Evolutionary conservation across 2,888 invertebrate species (phyloP), one percentile per base, ranked within the genome.

Genomic region (Gymnocheta viridis): DNA sequence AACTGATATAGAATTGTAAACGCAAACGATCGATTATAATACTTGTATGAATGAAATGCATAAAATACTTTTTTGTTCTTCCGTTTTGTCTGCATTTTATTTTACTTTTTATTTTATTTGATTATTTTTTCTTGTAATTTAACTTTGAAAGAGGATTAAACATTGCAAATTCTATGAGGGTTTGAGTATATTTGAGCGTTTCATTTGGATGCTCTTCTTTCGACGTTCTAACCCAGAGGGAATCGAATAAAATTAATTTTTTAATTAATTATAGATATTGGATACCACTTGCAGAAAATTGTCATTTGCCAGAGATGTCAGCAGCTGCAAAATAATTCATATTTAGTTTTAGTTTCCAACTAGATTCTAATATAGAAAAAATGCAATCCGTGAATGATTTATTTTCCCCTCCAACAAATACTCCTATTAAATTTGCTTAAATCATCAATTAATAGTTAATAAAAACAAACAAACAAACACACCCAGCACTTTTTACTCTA

Each of bases 11-110:
- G 47, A 72, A 72, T 51, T 72, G 51, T 66, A 66, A 77, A 67
- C 58, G 72, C 78, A 73, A 78, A 73, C 73, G 60, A 73, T 69
- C 64, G 67, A 67, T 73, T 64, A 44, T 10, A 29, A 62, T 29
- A 56, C 10, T 56, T 44, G 29, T 56, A 35, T 49, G 60, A 41
- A 73, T 41, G 29, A 22, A 78, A 41, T 51, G 49, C 9, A 14
- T 17, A 69, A 54, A 62, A 54, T 29, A 49, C 14, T n/a, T 22
- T 56, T 66, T 73, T 44, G 29, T 27, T 44, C 10, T 49, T 9
- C 24, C 3, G 10, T 24, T 44, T 64, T 14, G 0, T 14, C 14
- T 60, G 1, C 5, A 17, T 29, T 29, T 29, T 27, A 19, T 9
- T n/a, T n/a, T n/a, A n/a, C n/a, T n/a, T n/a, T n/a, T 14, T 19